Evolutionary conservation across 2,888 invertebrate species (phyloP).

Genomic region (Cheilosia scutellata): DNA sequence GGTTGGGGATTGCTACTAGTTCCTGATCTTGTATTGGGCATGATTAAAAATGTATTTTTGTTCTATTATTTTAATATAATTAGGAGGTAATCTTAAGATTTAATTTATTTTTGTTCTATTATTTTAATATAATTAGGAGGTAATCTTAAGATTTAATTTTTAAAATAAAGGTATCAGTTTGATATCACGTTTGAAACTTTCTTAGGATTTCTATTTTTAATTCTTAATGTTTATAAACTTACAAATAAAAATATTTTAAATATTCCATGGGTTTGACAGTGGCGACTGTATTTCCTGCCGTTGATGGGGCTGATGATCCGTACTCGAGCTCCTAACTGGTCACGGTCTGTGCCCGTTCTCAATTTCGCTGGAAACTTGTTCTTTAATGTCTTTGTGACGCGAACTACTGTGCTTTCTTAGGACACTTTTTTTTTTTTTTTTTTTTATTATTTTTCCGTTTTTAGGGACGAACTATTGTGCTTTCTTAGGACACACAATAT

Average conservation of each 20-base stretch:
- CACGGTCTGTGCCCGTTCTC: background rate
- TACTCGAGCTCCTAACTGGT: constrained; percentile 1
- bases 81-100: background rate
- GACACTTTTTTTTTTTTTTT: too few species aligned
- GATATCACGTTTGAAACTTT: background rate
- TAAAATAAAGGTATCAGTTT: too few species aligned
- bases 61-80: constrained; percentile 6
- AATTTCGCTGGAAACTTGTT: too few species aligned
- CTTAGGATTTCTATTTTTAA: background rate
- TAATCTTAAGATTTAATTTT: too few species aligned
- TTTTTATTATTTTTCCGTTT: too few species aligned
- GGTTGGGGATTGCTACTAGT: background rate
- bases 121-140: too few species aligned
- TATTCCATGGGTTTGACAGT: background rate
- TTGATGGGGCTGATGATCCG: constrained; percentile 1
- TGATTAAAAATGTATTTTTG: background rate
- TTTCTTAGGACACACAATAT: background rate
- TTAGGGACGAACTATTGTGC: background rate
- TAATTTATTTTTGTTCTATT: too few species aligned
- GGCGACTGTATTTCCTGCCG: constrained; percentile 1
- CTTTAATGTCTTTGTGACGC: too few species aligned
- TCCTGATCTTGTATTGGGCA: background rate
- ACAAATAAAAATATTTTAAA: too few species aligned
- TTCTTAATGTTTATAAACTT: too few species aligned
- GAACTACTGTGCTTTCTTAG: too few species aligned